Conservation (phyloP, 2,888 invertebrate genomes). For the Mechanitis mazaeus region DNA sequence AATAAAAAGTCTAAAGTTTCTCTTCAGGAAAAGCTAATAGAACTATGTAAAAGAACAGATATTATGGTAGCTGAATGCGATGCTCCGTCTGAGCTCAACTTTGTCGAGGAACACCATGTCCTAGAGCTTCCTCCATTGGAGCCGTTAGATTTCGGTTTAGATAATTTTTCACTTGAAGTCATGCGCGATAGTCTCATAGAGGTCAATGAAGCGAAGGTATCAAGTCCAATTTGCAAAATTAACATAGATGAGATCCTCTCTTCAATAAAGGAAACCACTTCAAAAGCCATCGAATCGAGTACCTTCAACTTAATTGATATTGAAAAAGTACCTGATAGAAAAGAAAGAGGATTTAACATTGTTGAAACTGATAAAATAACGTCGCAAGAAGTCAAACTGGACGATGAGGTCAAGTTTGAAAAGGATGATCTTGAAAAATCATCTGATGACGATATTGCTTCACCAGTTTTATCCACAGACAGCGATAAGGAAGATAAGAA, state of each 20-base stretch:
- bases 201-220: constrained; percentile 48
- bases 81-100: constrained; percentile 61
- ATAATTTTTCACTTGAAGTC: constrained; percentile 65
- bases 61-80: constrained; percentile 72
- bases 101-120: constrained; percentile 69
- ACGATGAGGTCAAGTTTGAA: constrained; percentile 51
- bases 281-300: constrained; percentile 53
- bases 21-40: constrained; percentile 61
- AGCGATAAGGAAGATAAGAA: constrained; percentile 74
- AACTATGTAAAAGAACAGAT: constrained; percentile 67
- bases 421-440: constrained; percentile 69
- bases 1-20: constrained; percentile 40
- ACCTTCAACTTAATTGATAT: constrained; percentile 66
- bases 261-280: constrained; percentile 60
- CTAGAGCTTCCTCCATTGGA: constrained; percentile 61
- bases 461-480: constrained; percentile 72
- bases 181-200: constrained; percentile 68
- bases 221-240: constrained; percentile 68
- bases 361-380: constrained; percentile 63
- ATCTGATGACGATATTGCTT: constrained; percentile 75
- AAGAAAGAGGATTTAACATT: constrained; percentile 62
- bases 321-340: constrained; percentile 58
- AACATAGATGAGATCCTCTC: constrained; percentile 67
- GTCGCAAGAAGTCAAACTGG: constrained; percentile 58
- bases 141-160: constrained; percentile 60